Evolutionary conservation across 2,113 vertebrate genomes (phyloP), one percentile per base, ranked within the genome.

Genomic region (Anhinga rufa): DNA sequence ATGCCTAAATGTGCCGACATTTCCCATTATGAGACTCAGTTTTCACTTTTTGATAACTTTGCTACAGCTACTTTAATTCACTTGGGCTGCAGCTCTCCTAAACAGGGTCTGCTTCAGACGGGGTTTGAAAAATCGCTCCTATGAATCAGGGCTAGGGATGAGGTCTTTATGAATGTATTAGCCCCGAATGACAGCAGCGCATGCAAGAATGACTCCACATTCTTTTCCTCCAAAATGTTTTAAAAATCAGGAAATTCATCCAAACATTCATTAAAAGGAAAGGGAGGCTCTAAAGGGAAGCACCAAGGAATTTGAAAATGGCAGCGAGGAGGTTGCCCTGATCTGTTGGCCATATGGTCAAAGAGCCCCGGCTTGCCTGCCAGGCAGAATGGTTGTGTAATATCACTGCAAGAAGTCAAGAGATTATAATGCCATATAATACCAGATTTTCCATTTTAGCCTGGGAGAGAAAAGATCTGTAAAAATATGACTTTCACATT

Each of bases 11-110:
- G 92, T 91, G 75, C 94, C 74, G 83, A 90, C 91, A 94, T 60
- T 32, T 95, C 80, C 80, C 60, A 88, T 86, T 77, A 82, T 21
- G 51, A 81, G 91, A 13, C 38, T 83, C 72, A 46, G 86, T 81
- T 92, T 89, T 94, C 88, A 71, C 82, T 92, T 93, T 86, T 77
- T 84, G 92, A 92, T 95, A 96, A 91, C 94, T 95, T 90, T 58
- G 80, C 83, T 86, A 24, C 83, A 93, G 80, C 83, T 88, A 24
- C 83, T 94, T 94, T 62, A 83, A 86, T 95, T 86, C 91, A 81
- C 64, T 71, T 14, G 55, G 51, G 71, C 51, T 96, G 72, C 76
- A 62, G 32, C 80, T 72, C 29, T 82, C 44, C 74, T 92, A 55
- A 21, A 16, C 71, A 14, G 25, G 10, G 3, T 46, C 80, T 92